phyloP scores from a whole-genome alignment of 1,140 invertebrate genomes.

The Drosophila eugracilis region DNA sequence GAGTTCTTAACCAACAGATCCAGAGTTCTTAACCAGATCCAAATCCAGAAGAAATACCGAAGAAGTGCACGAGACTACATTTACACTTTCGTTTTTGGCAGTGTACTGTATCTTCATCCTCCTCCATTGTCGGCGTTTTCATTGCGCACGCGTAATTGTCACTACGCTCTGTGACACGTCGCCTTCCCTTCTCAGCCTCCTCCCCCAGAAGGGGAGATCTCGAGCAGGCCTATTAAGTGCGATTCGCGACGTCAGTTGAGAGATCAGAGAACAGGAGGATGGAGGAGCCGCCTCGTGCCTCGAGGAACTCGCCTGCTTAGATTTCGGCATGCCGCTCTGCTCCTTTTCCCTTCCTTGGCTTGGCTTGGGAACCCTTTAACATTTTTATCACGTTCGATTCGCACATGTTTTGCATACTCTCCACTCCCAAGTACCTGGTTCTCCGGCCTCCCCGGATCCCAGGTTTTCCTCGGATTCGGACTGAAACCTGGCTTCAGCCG shows the following conservation, averaged over 20 bases:
- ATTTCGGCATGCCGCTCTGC: slow-evolving; percentile 31
- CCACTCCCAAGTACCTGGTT: slow-evolving; percentile 2
- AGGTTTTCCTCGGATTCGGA: slow-evolving; percentile 6
- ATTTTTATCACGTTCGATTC: slow-evolving; percentile 84
- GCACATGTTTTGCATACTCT: slow-evolving; percentile 83
- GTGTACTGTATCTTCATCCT: slow-evolving; percentile 13
- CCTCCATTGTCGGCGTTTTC: slow-evolving; percentile 41
- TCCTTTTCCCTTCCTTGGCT: background rate
- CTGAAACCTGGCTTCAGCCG: slow-evolving; percentile 18
- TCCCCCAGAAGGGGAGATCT: slow-evolving; percentile 6
- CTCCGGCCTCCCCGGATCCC: background rate
- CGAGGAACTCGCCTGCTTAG: slow-evolving; percentile 24
- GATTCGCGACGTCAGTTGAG: slow-evolving; percentile 68
- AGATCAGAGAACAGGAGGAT: slow-evolving; percentile 27
- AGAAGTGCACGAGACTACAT: too few relatives aligned
- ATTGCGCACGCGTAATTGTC: slow-evolving; percentile 78
- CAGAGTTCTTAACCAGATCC: too few relatives aligned
- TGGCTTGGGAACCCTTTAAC: slow-evolving; percentile 59
- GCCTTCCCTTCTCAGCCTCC: background rate
- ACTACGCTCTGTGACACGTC: slow-evolving; percentile 65
- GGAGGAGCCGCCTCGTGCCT: slow-evolving; percentile 4
- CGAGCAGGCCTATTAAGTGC: slow-evolving; percentile 61
- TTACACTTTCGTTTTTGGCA: background rate
- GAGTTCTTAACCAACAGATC: too few relatives aligned
- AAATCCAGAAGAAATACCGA: too few relatives aligned